A percentile compares a stretch with the other conserved stretches of the same genome.
These are phyloP conservation scores for Hucho hucho DNA, from an alignment of 2,113 vertebrate species.

Conservation along the genomic window DNA sequence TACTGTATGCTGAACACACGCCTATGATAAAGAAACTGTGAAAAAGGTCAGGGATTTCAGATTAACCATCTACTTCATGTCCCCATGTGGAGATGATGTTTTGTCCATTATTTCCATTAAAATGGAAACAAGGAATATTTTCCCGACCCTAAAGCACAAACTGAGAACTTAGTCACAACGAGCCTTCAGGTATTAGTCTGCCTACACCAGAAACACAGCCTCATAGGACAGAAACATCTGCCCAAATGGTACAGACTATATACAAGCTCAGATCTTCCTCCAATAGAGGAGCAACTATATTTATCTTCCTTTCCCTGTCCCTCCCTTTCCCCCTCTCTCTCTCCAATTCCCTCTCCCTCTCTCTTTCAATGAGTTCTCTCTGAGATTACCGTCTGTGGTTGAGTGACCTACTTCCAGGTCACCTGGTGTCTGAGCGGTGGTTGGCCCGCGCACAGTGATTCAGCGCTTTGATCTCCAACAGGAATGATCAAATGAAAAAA, in stretches of 20 bases:
- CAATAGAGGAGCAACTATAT: background rate
- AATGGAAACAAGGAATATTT: slow-evolving; percentile 3
- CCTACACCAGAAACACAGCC: background rate
- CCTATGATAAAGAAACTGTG: slow-evolving; percentile 37
- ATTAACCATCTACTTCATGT: slow-evolving; percentile 17
- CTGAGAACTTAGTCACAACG: background rate
- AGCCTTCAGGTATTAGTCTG: background rate
- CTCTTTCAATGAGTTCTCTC: no score
- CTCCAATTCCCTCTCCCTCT: no score
- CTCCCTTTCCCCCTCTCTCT: no score
- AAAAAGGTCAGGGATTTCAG: slow-evolving; percentile 41
- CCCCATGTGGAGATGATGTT: background rate
- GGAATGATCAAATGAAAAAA: slow-evolving; percentile 44
- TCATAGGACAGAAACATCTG: background rate
- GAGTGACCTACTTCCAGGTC: slow-evolving; percentile 22
- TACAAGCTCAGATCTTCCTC: background rate
- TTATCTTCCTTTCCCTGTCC: background rate
- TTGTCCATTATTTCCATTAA: slow-evolving; percentile 20
- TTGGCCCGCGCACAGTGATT: slow-evolving; percentile 13
- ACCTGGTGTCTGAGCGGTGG: slow-evolving; percentile 4
- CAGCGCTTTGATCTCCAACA: slow-evolving; percentile 42
- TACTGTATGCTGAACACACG: slow-evolving; percentile 32
- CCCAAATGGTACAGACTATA: background rate
- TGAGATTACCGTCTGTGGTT: background rate
- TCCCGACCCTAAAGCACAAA: slow-evolving; percentile 13